Conservation (phyloP, 2,888 invertebrate species). For the Sinohyriopsis cumingii region DNA sequence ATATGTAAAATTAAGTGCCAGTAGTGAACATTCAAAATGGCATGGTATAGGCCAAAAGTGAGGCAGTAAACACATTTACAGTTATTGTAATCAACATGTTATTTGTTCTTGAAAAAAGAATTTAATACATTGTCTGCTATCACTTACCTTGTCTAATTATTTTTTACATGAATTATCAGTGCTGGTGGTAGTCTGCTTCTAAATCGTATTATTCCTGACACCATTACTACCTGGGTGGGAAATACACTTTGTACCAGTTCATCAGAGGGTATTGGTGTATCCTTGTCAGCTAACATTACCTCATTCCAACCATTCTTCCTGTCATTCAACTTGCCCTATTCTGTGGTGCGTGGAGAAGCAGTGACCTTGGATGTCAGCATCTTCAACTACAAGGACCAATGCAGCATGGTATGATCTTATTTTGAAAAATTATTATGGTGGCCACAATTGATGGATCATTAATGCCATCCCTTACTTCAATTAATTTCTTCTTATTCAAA, state of each 20-base stretch:
- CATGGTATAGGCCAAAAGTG: too few species aligned
- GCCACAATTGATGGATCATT: too few species aligned
- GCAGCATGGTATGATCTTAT: slow-evolving; percentile 49
- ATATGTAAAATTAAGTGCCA: too few species aligned
- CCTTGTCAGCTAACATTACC: slow-evolving; percentile 72
- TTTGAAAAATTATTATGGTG: too few species aligned
- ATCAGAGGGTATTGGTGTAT: slow-evolving; percentile 75
- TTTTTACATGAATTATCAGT: slow-evolving; percentile 28
- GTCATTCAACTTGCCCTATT: slow-evolving; percentile 81
- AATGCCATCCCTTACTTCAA: too few species aligned
- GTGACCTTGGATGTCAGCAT: slow-evolving; percentile 80
- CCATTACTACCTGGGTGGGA: slow-evolving; percentile 79
- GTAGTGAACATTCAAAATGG: too few species aligned
- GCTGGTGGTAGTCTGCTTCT: slow-evolving; percentile 45
- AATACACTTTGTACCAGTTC: slow-evolving; percentile 76
- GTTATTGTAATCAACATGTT: too few species aligned
- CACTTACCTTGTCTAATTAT: too few species aligned
- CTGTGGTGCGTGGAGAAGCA: slow-evolving; percentile 80
- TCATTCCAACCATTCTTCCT: slow-evolving; percentile 84
- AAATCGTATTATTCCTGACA: slow-evolving; percentile 74
- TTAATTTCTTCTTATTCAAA: too few species aligned
- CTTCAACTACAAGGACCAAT: slow-evolving; percentile 82
- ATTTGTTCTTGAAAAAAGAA: too few species aligned
- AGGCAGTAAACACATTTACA: too few species aligned
- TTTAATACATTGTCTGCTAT: too few species aligned